Conservation (phyloP, 2,888 invertebrate genomes). For the Leucoma salicis region DNA sequence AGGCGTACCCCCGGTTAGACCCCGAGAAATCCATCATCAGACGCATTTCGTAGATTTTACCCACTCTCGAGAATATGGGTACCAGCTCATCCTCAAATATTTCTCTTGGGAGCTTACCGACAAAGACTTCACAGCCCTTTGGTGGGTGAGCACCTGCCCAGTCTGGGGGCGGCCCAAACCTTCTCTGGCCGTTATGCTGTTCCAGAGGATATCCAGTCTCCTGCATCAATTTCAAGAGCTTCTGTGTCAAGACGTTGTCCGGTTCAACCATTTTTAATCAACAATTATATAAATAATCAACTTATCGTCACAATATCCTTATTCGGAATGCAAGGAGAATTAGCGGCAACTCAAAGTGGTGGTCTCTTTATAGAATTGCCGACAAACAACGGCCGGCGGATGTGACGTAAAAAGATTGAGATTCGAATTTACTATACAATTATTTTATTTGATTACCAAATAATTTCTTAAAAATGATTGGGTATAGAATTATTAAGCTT, state of each 20-base stretch:
- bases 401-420: conserved; percentile 53
- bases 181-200: conserved; percentile 91
- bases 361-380: conserved; percentile 67
- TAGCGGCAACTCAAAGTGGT: conserved; percentile 62
- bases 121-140: conserved; percentile 89
- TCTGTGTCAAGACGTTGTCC: conserved; percentile 45
- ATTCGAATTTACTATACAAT: background rate
- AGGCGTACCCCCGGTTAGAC: conserved; percentile 90
- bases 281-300: conserved; percentile 27
- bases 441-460: too few relatives aligned
- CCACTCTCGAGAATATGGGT: conserved; percentile 85
- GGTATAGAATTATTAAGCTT: too few relatives aligned
- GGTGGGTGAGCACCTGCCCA: conserved; percentile 75
- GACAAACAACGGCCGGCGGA: conserved; percentile 61
- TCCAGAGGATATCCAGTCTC: conserved; percentile 82
- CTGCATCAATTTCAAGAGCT: conserved; percentile 60
- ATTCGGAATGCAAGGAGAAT: conserved; percentile 48
- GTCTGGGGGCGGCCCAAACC: conserved; percentile 85
- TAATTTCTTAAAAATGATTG: too few relatives aligned
- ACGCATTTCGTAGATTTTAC: conserved; percentile 88
- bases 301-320: conserved; percentile 19
- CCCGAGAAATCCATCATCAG: conserved; percentile 93
- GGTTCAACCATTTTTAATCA: conserved; percentile 50
- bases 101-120: conserved; percentile 90
- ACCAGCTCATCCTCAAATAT: conserved; percentile 90